Percentiles rank a stretch among this genome's conserved stretches.
phyloP scores from a whole-genome alignment of 2,888 invertebrate genomes.

The Catocala fraxini region DNA sequence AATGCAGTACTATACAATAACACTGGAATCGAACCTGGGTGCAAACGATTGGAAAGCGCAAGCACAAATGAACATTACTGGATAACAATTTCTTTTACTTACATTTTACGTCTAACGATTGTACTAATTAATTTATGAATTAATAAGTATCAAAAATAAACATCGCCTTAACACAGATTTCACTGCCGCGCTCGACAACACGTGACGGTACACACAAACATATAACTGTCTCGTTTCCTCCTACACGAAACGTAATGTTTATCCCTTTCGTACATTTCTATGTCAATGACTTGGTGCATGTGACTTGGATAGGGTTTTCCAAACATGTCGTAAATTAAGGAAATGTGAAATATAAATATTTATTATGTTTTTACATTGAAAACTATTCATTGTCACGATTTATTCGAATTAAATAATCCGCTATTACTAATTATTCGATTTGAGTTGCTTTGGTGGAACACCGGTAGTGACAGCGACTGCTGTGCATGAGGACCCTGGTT shows the following conservation, averaged over 20 bases:
- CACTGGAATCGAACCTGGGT: no score
- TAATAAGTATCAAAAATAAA: constrained; percentile 3
- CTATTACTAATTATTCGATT: no score
- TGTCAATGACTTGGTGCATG: constrained; percentile 60
- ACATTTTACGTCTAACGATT: no score
- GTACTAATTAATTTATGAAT: no score
- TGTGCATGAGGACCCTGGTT: no score
- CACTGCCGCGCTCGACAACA: constrained; percentile 64
- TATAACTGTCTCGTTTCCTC: constrained; percentile 54
- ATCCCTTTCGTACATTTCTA: constrained; percentile 56
- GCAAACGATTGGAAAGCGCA: no score
- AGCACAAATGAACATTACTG: no score
- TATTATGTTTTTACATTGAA: background rate
- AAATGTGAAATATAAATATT: constrained; percentile 24
- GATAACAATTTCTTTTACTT: no score
- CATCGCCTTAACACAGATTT: constrained; percentile 71
- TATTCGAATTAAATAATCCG: background rate
- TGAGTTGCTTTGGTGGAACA: no score
- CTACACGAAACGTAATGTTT: constrained; percentile 37
- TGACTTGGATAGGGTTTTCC: constrained; percentile 48
- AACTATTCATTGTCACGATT: background rate
- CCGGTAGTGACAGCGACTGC: no score
- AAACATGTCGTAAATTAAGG: constrained; percentile 32
- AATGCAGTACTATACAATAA: no score
- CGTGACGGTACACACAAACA: constrained; percentile 60